Evolutionary conservation across 2,797 vertebrate species (phyloP).

Genomic region (Gouania willdenowi): DNA sequence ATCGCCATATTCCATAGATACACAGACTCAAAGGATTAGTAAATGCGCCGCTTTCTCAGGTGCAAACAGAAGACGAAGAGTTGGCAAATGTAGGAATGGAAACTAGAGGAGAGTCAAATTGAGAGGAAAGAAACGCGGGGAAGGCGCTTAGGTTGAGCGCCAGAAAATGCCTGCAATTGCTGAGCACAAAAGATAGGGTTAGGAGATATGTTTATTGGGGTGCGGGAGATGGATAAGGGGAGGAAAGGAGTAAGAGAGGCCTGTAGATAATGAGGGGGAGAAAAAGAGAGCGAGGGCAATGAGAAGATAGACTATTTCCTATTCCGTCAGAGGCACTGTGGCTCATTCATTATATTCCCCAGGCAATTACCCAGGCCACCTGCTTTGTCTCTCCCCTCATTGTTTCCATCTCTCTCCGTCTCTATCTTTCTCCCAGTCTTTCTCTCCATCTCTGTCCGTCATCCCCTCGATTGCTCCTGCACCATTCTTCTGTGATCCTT

Average conservation of each 20-base stretch:
- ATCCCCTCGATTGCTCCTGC: constrained; percentile 44
- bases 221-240: constrained; percentile 52
- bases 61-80: constrained; percentile 3
- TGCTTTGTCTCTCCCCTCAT: constrained; percentile 79
- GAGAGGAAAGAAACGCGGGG: constrained; percentile 14
- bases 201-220: constrained; percentile 63
- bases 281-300: constrained; percentile 51
- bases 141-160: constrained; percentile 32
- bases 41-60: too few species aligned
- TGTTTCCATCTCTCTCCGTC: constrained; percentile 67
- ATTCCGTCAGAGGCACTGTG: constrained; percentile 74
- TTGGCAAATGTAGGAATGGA: constrained; percentile 26
- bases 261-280: constrained; percentile 64
- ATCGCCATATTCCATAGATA: too few species aligned
- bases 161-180: constrained; percentile 24
- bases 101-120: constrained; percentile 35
- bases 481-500: constrained; percentile 48
- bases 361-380: constrained; percentile 82
- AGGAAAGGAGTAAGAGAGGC: constrained; percentile 48
- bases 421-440: constrained; percentile 47
- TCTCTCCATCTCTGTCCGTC: constrained; percentile 49
- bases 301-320: constrained; percentile 79
- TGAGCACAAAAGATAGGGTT: constrained; percentile 41
- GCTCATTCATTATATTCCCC: constrained; percentile 84
- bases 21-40: too few species aligned